Evolutionary conservation across 2,797 vertebrate genomes (phyloP), one percentile per base, ranked within the genome.

Genomic region (Cirrhinus mrigala): DNA sequence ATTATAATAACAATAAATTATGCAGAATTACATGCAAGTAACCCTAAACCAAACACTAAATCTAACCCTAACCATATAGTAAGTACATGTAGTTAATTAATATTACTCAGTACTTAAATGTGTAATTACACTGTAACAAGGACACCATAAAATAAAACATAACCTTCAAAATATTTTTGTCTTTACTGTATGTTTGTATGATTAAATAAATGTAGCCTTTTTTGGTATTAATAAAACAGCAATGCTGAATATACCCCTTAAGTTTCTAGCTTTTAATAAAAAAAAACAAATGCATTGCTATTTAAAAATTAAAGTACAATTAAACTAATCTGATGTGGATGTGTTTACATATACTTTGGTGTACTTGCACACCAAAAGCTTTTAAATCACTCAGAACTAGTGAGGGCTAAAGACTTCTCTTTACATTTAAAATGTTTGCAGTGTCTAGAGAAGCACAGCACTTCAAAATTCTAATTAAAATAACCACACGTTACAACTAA

Each of bases 171-270:
- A 52, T 29, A 29, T 29, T 4, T 4, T 9, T 33, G 0, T 33
- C 11, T 76, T 50, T 18, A 71, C 27, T 6, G 2, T 40, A 77
- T 54, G 54, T 33, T 54, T 58, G 2, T 2, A 37, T 40, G 1
- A 1, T 58, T 2, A 24, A 40, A 40, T 24, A 15, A 58, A 56
- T 58, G 33, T 29, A 58, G 29, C 3, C 29, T 40, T 40, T 22
- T 83, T 64, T 50, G 12, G 27, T 3, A 75, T 82, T 33, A 54
- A 82, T 73, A 73, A 82, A 82, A 56, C 16, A 82, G 40, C 24
- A 73, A 29, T 48, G 69, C 40, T 62, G 18, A 82, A 82, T 15
- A 60, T 46, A 73, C 16, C 33, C 12, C 6, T 29, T 11, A 73
- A 29, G 68, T 68, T 68, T 22, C 20, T 29, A 37, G 37, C 22